These are phyloP conservation scores for Muscicapa striata DNA, from an alignment of 2,797 vertebrate genomes.

Conservation along the genomic window DNA sequence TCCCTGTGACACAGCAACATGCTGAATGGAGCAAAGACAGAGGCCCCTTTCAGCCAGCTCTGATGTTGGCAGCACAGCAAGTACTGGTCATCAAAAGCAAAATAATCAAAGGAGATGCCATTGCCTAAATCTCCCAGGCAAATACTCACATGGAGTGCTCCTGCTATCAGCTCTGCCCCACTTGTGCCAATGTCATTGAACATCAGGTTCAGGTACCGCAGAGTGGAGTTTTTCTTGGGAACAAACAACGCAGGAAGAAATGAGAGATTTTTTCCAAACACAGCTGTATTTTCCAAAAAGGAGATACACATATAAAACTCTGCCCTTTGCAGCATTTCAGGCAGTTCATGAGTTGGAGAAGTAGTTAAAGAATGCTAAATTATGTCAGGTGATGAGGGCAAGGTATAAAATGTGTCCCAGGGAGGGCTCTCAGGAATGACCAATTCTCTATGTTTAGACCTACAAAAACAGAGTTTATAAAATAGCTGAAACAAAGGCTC, in stretches of 20 bases:
- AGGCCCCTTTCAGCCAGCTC: slow-evolving; percentile 29
- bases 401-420: background rate
- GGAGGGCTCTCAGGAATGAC: background rate
- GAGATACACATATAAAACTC: accelerated
- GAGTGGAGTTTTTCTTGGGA: slow-evolving; percentile 66
- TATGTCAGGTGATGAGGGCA: background rate
- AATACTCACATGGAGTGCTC: slow-evolving; percentile 83
- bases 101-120: background rate
- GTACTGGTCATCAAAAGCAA: background rate
- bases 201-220: slow-evolving; percentile 85
- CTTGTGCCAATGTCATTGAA: slow-evolving; percentile 84
- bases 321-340: background rate
- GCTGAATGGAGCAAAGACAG: background rate
- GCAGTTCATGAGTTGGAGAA: background rate
- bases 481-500: background rate
- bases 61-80: slow-evolving; percentile 24
- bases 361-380: background rate
- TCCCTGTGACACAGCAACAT: background rate
- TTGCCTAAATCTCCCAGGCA: background rate
- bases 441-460: background rate
- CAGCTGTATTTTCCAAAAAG: background rate
- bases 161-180: slow-evolving; percentile 84
- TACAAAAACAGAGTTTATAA: background rate
- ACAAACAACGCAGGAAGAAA: slow-evolving; percentile 25
- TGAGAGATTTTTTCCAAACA: background rate